These are phyloP conservation scores for Falco rusticolus DNA, from an alignment of 2,797 vertebrate species.

Conservation along the genomic window DNA sequence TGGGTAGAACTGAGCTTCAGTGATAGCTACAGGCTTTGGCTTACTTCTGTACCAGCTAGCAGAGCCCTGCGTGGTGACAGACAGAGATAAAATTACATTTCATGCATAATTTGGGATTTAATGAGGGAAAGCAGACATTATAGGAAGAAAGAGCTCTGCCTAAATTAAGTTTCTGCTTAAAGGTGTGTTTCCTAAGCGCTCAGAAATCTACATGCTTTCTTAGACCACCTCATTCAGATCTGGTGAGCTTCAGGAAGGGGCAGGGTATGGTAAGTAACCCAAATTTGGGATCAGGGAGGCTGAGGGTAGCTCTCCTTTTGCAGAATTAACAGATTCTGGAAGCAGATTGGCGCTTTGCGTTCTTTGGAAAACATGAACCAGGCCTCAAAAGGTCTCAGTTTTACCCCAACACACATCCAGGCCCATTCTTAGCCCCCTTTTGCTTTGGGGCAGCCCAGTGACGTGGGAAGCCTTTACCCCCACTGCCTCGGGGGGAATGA, in stretches of 20 bases:
- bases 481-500: not conserved
- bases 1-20: not conserved
- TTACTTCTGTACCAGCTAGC: not conserved
- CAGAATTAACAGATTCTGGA: not conserved
- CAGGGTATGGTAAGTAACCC: not conserved
- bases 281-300: not conserved
- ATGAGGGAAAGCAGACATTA: not conserved
- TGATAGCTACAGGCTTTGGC: not conserved
- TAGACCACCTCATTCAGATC: not conserved
- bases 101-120: not conserved
- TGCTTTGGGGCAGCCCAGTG: not conserved
- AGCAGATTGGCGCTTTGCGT: not conserved
- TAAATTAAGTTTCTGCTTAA: constrained; percentile 8
- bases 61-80: not conserved
- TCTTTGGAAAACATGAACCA: not conserved
- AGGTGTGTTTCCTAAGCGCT: not conserved
- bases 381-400: not conserved
- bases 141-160: not conserved
- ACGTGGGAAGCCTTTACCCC: not conserved
- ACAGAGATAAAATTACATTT: constrained; percentile 22
- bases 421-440: not conserved
- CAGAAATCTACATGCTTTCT: not conserved
- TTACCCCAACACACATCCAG: not conserved
- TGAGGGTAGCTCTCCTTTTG: not conserved
- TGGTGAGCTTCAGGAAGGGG: not conserved